Percentiles rank a stretch among this genome's conserved stretches.
Conservation (phyloP, 2,113 vertebrate genomes). For the Callorhinus ursinus region DNA sequence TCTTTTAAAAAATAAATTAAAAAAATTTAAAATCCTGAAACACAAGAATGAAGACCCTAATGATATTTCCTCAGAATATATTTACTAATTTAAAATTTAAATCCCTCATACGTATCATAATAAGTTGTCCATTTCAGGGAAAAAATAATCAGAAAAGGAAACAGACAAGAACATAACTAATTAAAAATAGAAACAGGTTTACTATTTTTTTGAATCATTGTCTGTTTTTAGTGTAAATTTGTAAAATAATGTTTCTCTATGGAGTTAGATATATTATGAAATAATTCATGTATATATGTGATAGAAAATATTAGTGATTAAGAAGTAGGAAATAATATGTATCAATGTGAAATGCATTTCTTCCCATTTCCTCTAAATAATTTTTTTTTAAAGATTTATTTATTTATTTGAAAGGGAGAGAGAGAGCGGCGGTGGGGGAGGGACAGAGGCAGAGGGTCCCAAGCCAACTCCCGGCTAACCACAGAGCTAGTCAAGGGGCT, state of each 20-base stretch:
- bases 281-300: background rate
- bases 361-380: background rate
- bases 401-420: too few species aligned
- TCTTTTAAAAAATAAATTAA: too few species aligned
- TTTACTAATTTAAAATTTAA: background rate
- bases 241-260: background rate
- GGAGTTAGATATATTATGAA: background rate
- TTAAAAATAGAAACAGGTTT: background rate
- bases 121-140: background rate
- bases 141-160: background rate
- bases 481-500: background rate
- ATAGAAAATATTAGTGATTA: background rate
- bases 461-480: background rate
- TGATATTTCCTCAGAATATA: background rate
- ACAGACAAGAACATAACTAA: background rate
- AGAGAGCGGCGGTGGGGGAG: background rate
- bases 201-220: background rate
- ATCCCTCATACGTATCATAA: background rate
- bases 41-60: background rate
- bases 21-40: background rate
- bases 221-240: background rate
- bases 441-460: background rate
- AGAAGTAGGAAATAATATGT: background rate
- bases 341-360: background rate
- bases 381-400: too few species aligned